phyloP scores from a whole-genome alignment of 2,888 invertebrate genomes.

The Scaptomyza flava region DNA sequence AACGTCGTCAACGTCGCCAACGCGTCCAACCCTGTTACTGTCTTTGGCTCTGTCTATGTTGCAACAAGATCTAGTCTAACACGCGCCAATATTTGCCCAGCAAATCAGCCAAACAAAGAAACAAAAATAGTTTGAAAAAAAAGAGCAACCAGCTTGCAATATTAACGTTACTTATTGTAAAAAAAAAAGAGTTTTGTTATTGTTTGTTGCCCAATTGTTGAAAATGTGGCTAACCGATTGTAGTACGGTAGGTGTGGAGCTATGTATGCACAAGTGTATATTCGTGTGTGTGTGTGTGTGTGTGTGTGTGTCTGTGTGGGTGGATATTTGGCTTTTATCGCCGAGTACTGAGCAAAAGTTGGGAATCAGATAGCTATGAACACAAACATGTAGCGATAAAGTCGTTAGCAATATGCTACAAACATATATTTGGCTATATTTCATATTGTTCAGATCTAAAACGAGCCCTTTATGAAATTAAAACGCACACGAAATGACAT shows the following conservation, averaged over 20 bases:
- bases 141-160: not conserved
- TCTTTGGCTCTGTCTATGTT: not conserved
- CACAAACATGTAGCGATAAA: slow-evolving; percentile 25
- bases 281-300: slow-evolving; percentile 2
- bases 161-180: slow-evolving; percentile 10
- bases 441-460: too few relatives aligned
- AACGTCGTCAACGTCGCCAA: not conserved
- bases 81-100: slow-evolving; percentile 28
- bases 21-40: too few relatives aligned
- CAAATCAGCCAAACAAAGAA: slow-evolving; percentile 5
- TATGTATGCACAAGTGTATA: not conserved
- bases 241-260: slow-evolving; percentile 59
- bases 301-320: slow-evolving; percentile 1
- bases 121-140: not conserved
- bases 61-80: slow-evolving; percentile 13
- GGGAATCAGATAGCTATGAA: slow-evolving; percentile 4
- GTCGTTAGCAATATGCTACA: not conserved
- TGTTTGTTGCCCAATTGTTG: slow-evolving; percentile 5
- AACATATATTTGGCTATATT: too few relatives aligned
- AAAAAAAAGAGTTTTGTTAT: slow-evolving; percentile 2
- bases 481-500: too few relatives aligned
- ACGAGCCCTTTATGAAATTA: too few relatives aligned
- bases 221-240: slow-evolving; percentile 72
- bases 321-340: slow-evolving; percentile 37
- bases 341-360: slow-evolving; percentile 5